Evolutionary conservation across 2,888 invertebrate genomes (phyloP), one percentile per base, ranked within the genome.

Genomic region (Malthinus seriepunctatus): DNA sequence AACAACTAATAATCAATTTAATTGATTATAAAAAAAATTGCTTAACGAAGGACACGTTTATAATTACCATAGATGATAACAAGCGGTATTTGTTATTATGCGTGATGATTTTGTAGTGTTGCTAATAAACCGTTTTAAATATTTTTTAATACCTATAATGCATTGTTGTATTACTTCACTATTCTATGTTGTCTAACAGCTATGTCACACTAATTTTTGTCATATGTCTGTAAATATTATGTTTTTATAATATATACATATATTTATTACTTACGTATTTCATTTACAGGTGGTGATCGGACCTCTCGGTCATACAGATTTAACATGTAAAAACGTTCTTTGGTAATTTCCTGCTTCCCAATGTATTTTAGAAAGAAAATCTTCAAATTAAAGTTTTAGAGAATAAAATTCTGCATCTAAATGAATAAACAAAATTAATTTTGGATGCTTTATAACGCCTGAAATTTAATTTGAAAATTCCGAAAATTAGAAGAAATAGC

Each of bases 181-280:
- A 52, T 53, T 61, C 53, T 57, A 63, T 68, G 67, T 69, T 66
- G 64, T 65, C 64, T 67, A 61, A 57, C 56, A 60, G 60, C 60
- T 60, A 53, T 64, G 67, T 66, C 69, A 52, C 69, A 73, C 74
- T 76, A 77, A 76, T 75, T 70, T 66, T 75, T 73, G 74, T 68
- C 71, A 73, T 69, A 65, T 73, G 71, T 73, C 71, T 77, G 78
- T 78, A 78, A 69, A 78, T 78, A 78, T 77, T 77, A 75, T 76
- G 77, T 77, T 78, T 78, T 77, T 78, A 77, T 76, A 77, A 74
- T 75, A 77, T 74, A 74, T 70, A 74, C 73, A 73, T 59, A 62
- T 78, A 78, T 76, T 76, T 77, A 77, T 76, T 76, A 76, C 76
- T 54, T 50, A 59, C 48, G 42, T 49, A 58, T 53, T 23, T 23